phyloP scores from a whole-genome alignment of 2,888 invertebrate species.

The Epiblema foenella region DNA sequence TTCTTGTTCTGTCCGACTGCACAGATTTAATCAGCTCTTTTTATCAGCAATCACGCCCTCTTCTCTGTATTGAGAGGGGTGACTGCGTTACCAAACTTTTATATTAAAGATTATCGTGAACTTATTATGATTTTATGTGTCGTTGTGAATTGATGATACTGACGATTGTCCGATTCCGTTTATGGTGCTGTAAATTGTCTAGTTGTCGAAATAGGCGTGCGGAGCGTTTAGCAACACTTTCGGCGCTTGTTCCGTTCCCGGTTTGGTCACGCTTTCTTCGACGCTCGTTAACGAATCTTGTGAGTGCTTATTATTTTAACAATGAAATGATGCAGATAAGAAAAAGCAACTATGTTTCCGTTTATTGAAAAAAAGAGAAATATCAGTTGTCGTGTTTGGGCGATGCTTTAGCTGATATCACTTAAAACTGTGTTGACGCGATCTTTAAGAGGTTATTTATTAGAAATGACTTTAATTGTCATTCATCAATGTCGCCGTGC shows the following conservation, averaged over 20 bases:
- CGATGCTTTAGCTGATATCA: neutral
- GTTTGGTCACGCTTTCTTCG: slow-evolving; percentile 68
- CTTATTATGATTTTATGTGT: too few species aligned
- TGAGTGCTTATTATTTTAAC: slow-evolving; percentile 32
- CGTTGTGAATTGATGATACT: too few species aligned
- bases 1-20: slow-evolving; percentile 13
- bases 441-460: slow-evolving; percentile 23
- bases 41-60: neutral
- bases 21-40: slow-evolving; percentile 12
- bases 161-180: slow-evolving; percentile 15
- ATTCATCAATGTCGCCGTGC: slow-evolving; percentile 62
- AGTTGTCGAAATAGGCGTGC: slow-evolving; percentile 45
- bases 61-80: neutral
- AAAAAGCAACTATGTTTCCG: neutral
- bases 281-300: slow-evolving; percentile 48
- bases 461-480: slow-evolving; percentile 47
- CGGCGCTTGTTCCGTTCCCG: slow-evolving; percentile 56
- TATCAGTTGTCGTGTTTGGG: neutral
- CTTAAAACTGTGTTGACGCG: neutral
- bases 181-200: slow-evolving; percentile 44
- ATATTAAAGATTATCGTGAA: neutral
- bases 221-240: slow-evolving; percentile 63
- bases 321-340: slow-evolving; percentile 13
- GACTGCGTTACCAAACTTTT: neutral
- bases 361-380: neutral